phyloP scores from a whole-genome alignment of 2,888 invertebrate genomes.

The Drosophila parthenogenetica region DNA sequence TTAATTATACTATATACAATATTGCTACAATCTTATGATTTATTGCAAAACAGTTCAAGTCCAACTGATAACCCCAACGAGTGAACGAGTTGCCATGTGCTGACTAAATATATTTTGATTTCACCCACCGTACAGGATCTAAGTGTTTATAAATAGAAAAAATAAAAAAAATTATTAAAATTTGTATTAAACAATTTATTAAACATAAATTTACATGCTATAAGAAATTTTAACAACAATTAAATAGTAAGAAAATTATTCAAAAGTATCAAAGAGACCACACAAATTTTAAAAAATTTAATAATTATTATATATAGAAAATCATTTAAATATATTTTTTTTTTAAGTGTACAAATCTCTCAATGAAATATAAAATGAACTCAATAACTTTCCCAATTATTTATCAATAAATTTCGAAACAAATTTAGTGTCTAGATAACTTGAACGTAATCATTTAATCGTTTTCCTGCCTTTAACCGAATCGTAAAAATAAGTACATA shows the following conservation, averaged over 20 bases:
- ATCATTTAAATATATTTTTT: too few relatives aligned
- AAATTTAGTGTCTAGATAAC: slow-evolving; percentile 4
- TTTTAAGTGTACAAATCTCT: background rate
- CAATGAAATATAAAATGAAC: background rate
- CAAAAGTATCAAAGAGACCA: too few relatives aligned
- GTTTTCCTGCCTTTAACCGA: slow-evolving; percentile 13
- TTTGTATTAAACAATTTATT: too few relatives aligned
- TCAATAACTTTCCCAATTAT: slow-evolving; percentile 8
- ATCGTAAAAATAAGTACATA: slow-evolving; percentile 33
- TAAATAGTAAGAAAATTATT: too few relatives aligned
- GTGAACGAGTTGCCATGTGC: slow-evolving; percentile 52
- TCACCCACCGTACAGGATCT: too few relatives aligned
- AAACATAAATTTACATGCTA: too few relatives aligned
- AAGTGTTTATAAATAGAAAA: background rate
- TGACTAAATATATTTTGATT: background rate
- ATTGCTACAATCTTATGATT: slow-evolving; percentile 2
- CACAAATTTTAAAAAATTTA: background rate
- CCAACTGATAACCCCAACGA: slow-evolving; percentile 58
- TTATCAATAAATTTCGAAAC: slow-evolving; percentile 1
- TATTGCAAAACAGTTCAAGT: slow-evolving; percentile 61
- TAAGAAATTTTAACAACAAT: too few relatives aligned
- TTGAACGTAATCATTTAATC: slow-evolving; percentile 3
- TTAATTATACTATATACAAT: slow-evolving; percentile 16
- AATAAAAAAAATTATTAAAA: background rate
- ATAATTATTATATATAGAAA: background rate